These are phyloP conservation scores for Hyposoter dolosus DNA, from an alignment of 2,888 invertebrate genomes.

Conservation along the genomic window DNA sequence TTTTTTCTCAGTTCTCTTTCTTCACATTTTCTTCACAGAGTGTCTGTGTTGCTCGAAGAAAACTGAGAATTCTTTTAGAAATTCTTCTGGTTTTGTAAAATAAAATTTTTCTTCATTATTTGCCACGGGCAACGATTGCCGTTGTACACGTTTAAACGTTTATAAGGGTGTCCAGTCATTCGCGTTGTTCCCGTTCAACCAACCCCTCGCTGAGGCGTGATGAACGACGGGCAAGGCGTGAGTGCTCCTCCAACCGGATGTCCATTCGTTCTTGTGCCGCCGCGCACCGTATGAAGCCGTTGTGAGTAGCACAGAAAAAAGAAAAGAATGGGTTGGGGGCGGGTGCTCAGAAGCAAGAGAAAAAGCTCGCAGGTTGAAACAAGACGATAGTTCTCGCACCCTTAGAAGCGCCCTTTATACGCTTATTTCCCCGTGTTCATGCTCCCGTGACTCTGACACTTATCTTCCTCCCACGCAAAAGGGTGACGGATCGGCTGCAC, in stretches of 20 bases:
- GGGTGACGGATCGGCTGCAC: slow-evolving; percentile 37
- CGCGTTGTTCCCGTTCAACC: slow-evolving; percentile 10
- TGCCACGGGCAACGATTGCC: not conserved
- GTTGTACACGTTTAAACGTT: slow-evolving; percentile 4
- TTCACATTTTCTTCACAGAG: slow-evolving; percentile 71
- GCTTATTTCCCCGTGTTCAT: slow-evolving; percentile 46
- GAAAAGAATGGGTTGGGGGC: not conserved
- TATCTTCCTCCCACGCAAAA: slow-evolving; percentile 22
- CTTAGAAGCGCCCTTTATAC: not conserved
- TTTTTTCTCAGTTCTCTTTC: slow-evolving; percentile 67
- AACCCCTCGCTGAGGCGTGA: slow-evolving; percentile 36
- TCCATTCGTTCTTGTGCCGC: slow-evolving; percentile 11
- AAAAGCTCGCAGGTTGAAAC: slow-evolving; percentile 10
- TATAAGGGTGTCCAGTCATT: slow-evolving; percentile 47
- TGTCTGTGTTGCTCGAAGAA: not conserved
- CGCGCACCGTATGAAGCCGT: not conserved
- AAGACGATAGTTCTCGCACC: slow-evolving; percentile 11
- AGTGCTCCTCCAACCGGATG: slow-evolving; percentile 37
- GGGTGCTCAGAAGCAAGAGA: not conserved
- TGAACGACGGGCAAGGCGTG: slow-evolving; percentile 41
- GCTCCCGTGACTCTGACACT: slow-evolving; percentile 51
- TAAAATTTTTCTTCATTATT: not conserved
- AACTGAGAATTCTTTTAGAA: not conserved
- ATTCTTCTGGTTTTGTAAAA: not conserved
- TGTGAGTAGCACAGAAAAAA: slow-evolving; percentile 3